Conservation (phyloP, 2,888 invertebrate genomes). For the Drosophila kuntzei region DNA sequence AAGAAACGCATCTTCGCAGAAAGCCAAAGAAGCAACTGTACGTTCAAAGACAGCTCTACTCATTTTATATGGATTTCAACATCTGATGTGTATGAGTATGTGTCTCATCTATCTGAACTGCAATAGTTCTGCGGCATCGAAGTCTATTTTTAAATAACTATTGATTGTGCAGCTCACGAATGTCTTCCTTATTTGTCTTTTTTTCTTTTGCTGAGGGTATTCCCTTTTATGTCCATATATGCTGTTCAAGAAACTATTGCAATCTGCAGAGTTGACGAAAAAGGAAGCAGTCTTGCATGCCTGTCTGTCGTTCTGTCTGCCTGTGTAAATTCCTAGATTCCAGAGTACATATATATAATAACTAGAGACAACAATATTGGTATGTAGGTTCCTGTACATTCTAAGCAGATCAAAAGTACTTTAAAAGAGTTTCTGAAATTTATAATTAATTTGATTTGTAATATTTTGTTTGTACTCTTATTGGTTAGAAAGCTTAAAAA, state of each 20-base stretch:
- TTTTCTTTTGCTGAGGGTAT: not conserved
- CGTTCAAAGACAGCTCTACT: not conserved
- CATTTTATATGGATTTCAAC: not conserved
- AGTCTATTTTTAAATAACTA: slow-evolving; percentile 1
- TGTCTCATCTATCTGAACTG: not conserved
- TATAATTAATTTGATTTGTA: no score
- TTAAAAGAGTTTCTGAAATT: no score
- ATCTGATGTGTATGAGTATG: not conserved
- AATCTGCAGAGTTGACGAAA: not conserved
- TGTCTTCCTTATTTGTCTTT: not conserved
- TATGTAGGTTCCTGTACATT: no score
- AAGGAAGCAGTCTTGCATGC: not conserved
- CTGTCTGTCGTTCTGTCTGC: no score
- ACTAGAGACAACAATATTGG: no score
- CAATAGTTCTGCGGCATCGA: not conserved
- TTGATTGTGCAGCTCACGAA: not conserved
- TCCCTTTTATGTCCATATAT: not conserved
- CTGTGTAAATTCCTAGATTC: not conserved
- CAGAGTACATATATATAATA: not conserved
- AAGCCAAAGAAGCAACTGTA: not conserved
- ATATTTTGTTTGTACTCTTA: no score
- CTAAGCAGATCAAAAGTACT: no score
- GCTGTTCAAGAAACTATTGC: slow-evolving; percentile 1
- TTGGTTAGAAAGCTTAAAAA: no score
- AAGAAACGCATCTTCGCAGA: not conserved